Conservation (phyloP, 2,888 invertebrate genomes). For the Ariolimax columbianus region DNA sequence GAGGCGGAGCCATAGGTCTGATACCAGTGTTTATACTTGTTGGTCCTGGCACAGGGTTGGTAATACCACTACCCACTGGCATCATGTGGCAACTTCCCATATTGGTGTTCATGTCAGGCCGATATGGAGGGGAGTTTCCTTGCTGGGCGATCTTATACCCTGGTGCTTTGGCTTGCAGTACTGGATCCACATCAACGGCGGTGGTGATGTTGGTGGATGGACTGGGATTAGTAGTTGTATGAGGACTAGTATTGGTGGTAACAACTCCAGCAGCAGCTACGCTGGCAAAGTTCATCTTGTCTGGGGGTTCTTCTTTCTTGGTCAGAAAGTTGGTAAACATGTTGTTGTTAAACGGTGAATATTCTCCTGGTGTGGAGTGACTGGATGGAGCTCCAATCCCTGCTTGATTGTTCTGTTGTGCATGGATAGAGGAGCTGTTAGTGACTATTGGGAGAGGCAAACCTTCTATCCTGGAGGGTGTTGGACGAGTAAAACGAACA, state of each 20-base stretch:
- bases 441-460: conserved; percentile 72
- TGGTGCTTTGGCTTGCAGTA: conserved; percentile 78
- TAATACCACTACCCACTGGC: conserved; percentile 26
- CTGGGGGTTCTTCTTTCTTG: conserved; percentile 73
- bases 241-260: conserved; percentile 66
- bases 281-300: conserved; percentile 86
- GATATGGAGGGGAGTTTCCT: conserved; percentile 57
- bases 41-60: background rate
- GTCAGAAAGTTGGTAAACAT: conserved; percentile 82
- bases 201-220: conserved; percentile 24
- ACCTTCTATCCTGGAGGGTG: conserved; percentile 55
- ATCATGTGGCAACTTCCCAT: conserved; percentile 71
- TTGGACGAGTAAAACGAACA: background rate
- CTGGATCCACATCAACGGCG: conserved; percentile 63
- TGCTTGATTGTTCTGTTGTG: conserved; percentile 40
- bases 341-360: conserved; percentile 90
- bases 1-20: conserved; percentile 19
- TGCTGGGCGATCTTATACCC: conserved; percentile 73
- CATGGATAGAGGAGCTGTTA: conserved; percentile 49
- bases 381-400: conserved; percentile 6
- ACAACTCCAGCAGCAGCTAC: conserved; percentile 83
- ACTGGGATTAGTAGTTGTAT: conserved; percentile 40
- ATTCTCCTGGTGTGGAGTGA: conserved; percentile 83
- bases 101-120: conserved; percentile 51
- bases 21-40: conserved; percentile 6